Percentiles rank a stretch among this genome's conserved stretches.
These are phyloP conservation scores for Eubasilissa splendida DNA, from an alignment of 2,888 invertebrate genomes.

Conservation along the genomic window DNA sequence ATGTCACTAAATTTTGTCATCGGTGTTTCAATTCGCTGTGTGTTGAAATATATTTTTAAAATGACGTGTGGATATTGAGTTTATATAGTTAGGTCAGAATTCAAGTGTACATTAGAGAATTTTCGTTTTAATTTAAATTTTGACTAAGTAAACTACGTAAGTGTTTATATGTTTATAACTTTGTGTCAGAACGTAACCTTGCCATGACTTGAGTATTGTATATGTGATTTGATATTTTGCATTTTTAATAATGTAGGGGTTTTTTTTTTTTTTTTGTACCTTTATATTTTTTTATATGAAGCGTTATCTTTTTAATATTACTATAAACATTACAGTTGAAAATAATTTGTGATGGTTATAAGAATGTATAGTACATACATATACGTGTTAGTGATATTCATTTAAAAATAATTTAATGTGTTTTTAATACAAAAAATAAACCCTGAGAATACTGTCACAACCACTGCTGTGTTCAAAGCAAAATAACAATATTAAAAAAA, in stretches of 20 bases:
- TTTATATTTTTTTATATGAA: no score
- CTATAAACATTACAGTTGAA: no score
- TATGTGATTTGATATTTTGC: constrained; percentile 32
- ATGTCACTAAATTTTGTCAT: not conserved
- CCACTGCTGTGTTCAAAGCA: constrained; percentile 25
- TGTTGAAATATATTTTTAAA: constrained; percentile 1
- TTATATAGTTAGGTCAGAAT: no score
- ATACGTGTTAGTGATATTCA: not conserved
- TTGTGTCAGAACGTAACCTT: constrained; percentile 12
- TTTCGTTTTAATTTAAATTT: no score
- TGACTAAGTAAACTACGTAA: not conserved
- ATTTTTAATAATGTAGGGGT: constrained; percentile 24
- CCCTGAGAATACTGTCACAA: constrained; percentile 2
- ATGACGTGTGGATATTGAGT: not conserved
- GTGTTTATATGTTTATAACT: constrained; percentile 9
- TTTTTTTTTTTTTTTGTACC: not conserved
- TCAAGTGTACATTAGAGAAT: no score
- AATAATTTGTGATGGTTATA: constrained; percentile 11
- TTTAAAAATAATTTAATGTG: not conserved
- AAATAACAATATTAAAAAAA: not conserved
- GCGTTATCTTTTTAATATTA: no score
- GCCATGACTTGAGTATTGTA: constrained; percentile 26
- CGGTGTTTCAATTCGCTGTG: not conserved
- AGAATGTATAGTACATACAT: not conserved
- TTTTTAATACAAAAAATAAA: constrained; percentile 11